Base-by-base conservation (phyloP, 2,888 invertebrate genomes). In the Scelioninae gen. 1 region DNA sequence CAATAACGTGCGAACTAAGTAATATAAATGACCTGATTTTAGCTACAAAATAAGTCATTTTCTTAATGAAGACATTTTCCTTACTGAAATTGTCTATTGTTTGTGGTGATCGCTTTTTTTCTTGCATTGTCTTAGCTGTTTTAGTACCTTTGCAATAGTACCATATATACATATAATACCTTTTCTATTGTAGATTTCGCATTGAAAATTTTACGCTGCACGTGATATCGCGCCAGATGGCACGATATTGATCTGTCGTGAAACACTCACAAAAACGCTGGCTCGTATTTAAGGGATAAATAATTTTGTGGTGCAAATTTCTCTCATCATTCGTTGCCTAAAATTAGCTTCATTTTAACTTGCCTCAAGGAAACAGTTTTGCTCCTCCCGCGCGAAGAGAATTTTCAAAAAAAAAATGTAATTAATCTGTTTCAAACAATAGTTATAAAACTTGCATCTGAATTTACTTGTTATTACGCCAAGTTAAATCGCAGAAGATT, bases 241-340 rank as follows among this genome's bases (percentile, higher is more conserved):
- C 79, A 56, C 55, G 75, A 84, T 86, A 86, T 86, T 80, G 86
- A 86, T 86, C 83, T 74, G 69, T 23, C 66, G 69, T 45, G 62
- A 29, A 23, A 65, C 68, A 49, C 75, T 43, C 60, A 75, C 79
- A 85, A 84, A 85, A 84, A 84, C 77, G 71, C 47, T 49, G 56
- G 79, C 55, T 63, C 66, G 75, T 82, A 84, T 83, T 80, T 80
- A 56, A 69, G 82, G 82, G 83, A 84, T 86, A 86, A 86, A 87
- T 85, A 86, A 86, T 87, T 86, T 87, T 58, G 75, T 82, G 63
- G 38, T 71, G 65, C 69, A 72, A 75, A 83, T 78, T 77, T 47
- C 65, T 40, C 65, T 62, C 65, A 68, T 68, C 77, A 72, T 72
- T 32, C 66, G 63, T 69, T 34, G 43, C 51, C 29, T 15, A 10